Evolutionary conservation across 2,888 invertebrate species (phyloP).

Genomic region (Strigamia transsilvanica): DNA sequence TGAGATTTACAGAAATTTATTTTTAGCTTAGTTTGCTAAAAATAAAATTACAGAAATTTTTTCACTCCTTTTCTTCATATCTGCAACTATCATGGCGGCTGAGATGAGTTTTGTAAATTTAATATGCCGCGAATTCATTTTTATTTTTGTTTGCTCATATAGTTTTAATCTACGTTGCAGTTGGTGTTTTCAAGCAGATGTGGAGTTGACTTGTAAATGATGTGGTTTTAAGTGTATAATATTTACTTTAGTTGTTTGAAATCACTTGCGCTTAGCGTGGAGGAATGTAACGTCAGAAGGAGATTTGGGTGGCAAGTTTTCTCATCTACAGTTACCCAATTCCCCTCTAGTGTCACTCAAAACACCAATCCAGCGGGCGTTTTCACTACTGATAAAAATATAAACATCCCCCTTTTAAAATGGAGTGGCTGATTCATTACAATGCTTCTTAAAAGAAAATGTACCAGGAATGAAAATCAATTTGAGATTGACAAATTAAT

Average conservation of each 20-base stretch:
- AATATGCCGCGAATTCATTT: background rate
- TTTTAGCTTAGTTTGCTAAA: background rate
- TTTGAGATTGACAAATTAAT: background rate
- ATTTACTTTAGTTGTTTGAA: background rate
- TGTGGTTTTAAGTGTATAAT: background rate
- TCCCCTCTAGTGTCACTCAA: constrained; percentile 26
- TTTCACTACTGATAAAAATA: constrained; percentile 19
- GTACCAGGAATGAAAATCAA: background rate
- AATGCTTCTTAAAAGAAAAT: background rate
- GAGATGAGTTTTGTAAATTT: constrained; percentile 4
- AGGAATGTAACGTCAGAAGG: constrained; percentile 21
- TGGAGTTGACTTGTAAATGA: background rate
- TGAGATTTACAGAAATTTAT: background rate
- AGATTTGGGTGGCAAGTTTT: constrained; percentile 43
- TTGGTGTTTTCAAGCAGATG: background rate
- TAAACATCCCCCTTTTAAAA: background rate
- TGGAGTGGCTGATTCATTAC: background rate
- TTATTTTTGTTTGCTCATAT: background rate
- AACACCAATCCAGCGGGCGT: constrained; percentile 13
- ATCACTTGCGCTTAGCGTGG: background rate
- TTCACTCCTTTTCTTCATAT: background rate
- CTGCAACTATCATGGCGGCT: background rate
- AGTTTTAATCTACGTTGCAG: background rate
- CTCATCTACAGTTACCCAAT: constrained; percentile 9
- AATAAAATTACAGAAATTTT: background rate